Evolutionary conservation across 2,797 vertebrate species (phyloP).

Genomic region (Falco peregrinus): DNA sequence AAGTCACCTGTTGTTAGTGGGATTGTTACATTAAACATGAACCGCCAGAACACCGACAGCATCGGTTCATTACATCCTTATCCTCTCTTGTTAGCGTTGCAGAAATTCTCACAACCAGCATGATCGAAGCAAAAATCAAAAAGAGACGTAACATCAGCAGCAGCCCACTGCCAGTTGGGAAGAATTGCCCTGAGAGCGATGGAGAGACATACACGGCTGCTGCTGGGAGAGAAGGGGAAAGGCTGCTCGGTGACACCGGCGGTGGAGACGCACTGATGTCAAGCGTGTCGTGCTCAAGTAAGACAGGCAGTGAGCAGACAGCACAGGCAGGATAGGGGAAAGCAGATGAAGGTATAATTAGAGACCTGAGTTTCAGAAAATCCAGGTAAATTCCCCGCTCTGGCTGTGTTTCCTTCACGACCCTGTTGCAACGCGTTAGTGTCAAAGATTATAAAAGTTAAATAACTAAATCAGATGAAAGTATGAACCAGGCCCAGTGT

Average conservation of each 20-base stretch:
- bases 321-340: not conserved
- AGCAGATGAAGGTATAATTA: not conserved
- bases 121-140: not conserved
- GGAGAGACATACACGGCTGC: not conserved
- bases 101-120: not conserved
- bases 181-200: not conserved
- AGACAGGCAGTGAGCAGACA: not conserved
- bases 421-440: not conserved
- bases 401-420: not conserved
- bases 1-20: conserved; percentile 23
- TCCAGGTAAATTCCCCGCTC: not conserved
- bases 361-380: not conserved
- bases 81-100: not conserved
- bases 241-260: not conserved
- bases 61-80: conserved; percentile 56
- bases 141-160: not conserved
- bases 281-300: not conserved
- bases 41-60: conserved; percentile 32
- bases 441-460: not conserved
- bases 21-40: conserved; percentile 58
- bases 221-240: not conserved
- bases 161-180: not conserved
- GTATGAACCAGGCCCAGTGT: not conserved
- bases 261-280: not conserved
- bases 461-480: not conserved